Evolutionary conservation across 2,888 invertebrate genomes (phyloP), one percentile per base, ranked within the genome.

Genomic region (Malachius bipustulatus): DNA sequence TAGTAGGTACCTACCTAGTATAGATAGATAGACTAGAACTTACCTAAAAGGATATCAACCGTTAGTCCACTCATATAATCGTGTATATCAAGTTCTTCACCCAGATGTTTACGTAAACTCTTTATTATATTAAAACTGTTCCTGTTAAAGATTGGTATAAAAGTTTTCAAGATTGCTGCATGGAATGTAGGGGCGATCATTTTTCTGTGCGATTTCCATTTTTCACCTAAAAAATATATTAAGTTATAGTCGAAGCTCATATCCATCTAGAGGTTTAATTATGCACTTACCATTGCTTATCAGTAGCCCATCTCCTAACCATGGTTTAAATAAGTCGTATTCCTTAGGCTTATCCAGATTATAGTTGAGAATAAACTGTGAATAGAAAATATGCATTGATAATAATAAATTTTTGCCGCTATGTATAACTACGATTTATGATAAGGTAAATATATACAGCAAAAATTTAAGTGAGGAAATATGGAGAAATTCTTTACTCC

Each of bases 141-240:
- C 34, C 62, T 58, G 41, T 65, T 66, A 44, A 69, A 69, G 2
- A 64, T 51, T 1, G 66, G 66, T n/a, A 69, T 63, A 44, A 69
- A 69, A 1, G 66, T 62, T 43, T 67, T 69, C n/a, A 69, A 46
- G 6, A 69, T 59, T 37, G 60, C 65, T 41, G 64, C 46, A 38
- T 69, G 69, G 48, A 69, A 69, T 2, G 69, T 64, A 0, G 69
- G 69, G 0, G 69, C 69, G 36, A 69, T 69, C 44, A 67, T 59
- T 49, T 69, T 69, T 19, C 69, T 57, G 38, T 69, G 69, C 1
- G 58, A 47, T 32, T 59, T 55, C 69, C 69, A 69, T 49, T 66
- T 68, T 16, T 65, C 60, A 2, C 68, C 69, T 57, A 34, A 34
- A 43, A 40, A 40, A n/a, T n/a, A n/a, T n/a, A n/a, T n/a, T n/a